Base-by-base conservation (phyloP, 2,113 vertebrate species). In the Sialia sialis region DNA sequence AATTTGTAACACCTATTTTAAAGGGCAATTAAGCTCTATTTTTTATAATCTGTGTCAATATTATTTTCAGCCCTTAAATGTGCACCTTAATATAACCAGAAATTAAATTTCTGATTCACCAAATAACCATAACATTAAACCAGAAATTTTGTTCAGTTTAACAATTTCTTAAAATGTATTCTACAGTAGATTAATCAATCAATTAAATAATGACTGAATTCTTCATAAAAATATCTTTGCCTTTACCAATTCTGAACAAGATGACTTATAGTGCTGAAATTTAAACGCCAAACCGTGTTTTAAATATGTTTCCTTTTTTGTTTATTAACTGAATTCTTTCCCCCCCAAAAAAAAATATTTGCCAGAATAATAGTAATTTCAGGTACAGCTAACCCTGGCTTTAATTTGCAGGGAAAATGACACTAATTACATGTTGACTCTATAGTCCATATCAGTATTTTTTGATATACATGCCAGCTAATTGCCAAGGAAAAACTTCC, bases 341-440 rank as follows among this genome's bases (percentile, higher is more conserved):
- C 8, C 10, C 5, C 9, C 3, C 2, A 0, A 4, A 34, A 36
- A 15, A 17, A 70, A 41, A 25, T 17, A 38, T 10, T 70, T 74
- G 17, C n/a, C 32, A 59, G 16, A 67, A 41, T 55, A 87, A 52
- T 13, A 66, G 18, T 23, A 0, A 48, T 87, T 87, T 92, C 20
- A 62, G 34, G 5, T 52, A 36, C 26, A 70, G 27, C 9, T 74
- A 69, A 55, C 10, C 6, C 59, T 79, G 11, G 9, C 17, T 36
- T 44, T 11, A 58, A 59, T 39, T 84, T 58, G 46, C 17, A 70
- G 18, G 7, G 11, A 13, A 92, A 85, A 76, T 68, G 6, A 27
- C 25, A 22, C 6, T 62, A 46, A 56, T 87, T 84, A 16, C 26
- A 17, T 70, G 55, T 54, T 11, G 5, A 2, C 49, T 78, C 22